phyloP scores from a whole-genome alignment of 2,797 vertebrate genomes.

The Melanotaenia trifasciata region DNA sequence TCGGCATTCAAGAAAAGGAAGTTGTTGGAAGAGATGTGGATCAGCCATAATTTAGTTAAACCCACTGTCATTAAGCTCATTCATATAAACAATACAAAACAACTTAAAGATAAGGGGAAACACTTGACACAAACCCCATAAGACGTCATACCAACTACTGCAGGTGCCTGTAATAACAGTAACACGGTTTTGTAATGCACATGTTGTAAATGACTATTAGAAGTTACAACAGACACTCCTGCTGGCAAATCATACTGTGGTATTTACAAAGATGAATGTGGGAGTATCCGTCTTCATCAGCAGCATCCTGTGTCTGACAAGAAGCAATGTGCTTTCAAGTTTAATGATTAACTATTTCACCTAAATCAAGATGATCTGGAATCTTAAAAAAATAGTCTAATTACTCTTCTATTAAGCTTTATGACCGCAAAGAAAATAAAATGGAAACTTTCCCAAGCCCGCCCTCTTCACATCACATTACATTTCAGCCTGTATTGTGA shows the following conservation, averaged over 20 bases:
- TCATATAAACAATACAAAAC: neutral
- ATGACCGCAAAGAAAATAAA: constrained; percentile 2
- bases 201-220: neutral
- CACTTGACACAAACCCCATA: neutral
- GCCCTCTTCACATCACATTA: constrained; percentile 88
- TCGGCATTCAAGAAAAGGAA: neutral
- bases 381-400: neutral
- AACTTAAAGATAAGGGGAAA: neutral
- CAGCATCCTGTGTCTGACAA: constrained; percentile 7
- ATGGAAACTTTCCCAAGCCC: constrained; percentile 81
- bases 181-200: neutral
- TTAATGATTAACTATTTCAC: constrained; percentile 18
- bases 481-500: constrained; percentile 85
- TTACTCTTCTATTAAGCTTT: neutral
- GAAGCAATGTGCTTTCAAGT: neutral
- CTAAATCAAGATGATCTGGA: constrained; percentile 11
- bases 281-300: neutral
- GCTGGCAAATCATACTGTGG: neutral
- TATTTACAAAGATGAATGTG: constrained; percentile 13
- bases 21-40: neutral
- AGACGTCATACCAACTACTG: neutral
- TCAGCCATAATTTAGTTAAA: neutral
- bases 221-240: neutral
- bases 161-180: neutral
- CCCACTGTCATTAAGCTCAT: neutral